These are phyloP conservation scores for Bovichtus variegatus DNA, from an alignment of 2,797 vertebrate genomes.

Conservation along the genomic window DNA sequence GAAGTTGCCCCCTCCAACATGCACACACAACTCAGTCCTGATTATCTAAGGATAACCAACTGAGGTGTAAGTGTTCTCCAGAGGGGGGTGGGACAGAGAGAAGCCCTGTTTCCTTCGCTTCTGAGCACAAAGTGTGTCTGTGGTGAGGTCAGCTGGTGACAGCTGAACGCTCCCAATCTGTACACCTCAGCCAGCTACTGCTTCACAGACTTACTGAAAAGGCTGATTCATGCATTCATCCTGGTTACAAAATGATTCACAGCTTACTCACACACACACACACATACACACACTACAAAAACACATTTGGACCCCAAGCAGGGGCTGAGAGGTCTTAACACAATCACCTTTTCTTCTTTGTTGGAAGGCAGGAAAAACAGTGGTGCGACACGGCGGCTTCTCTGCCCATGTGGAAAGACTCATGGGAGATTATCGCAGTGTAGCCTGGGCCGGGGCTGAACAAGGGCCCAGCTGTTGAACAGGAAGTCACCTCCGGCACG, in stretches of 20 bases:
- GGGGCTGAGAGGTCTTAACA: conserved; percentile 71
- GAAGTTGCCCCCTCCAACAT: conserved; percentile 49
- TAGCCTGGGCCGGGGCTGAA: conserved; percentile 53
- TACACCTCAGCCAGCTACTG: conserved; percentile 78
- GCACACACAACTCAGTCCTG: conserved; percentile 57
- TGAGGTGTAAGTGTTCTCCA: conserved; percentile 78
- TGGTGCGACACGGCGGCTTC: conserved; percentile 77
- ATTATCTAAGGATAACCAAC: conserved; percentile 77
- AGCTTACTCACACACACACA: conserved; percentile 44
- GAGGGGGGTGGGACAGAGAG: conserved; percentile 63
- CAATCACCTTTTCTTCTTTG: conserved; percentile 86
- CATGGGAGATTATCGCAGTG: conserved; percentile 79
- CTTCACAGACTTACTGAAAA: conserved; percentile 76
- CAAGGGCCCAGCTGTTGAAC: conserved; percentile 83
- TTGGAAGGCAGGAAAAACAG: conserved; percentile 81
- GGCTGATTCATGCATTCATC: conserved; percentile 83
- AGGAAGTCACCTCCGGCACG: conserved; percentile 82
- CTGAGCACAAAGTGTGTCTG: conserved; percentile 81
- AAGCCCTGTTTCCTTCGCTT: conserved; percentile 69
- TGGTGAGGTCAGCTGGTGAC: conserved; percentile 83
- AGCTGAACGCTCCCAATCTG: conserved; percentile 80
- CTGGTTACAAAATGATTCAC: conserved; percentile 69
- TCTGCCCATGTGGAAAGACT: conserved; percentile 81
- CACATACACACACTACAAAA: conserved; percentile 60
- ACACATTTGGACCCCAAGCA: conserved; percentile 73